Conservation (phyloP, 2,797 vertebrate species). For the Mallotus villosus region DNA sequence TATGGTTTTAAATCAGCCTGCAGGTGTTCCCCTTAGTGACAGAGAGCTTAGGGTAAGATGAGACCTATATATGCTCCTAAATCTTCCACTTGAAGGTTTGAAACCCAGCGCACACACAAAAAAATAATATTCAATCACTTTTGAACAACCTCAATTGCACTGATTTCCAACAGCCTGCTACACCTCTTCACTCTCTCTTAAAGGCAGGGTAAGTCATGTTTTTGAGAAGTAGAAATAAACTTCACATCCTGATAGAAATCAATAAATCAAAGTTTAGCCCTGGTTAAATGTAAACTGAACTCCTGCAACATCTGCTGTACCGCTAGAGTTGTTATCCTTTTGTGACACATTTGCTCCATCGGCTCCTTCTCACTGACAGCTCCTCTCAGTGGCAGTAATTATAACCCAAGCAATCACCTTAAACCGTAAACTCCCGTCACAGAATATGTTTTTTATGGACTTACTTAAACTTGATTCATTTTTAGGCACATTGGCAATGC, state of each 20-base stretch:
- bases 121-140: conserved; percentile 12
- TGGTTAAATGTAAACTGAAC: conserved; percentile 39
- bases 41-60: background rate
- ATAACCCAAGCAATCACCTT: conserved; percentile 57
- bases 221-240: too few relatives aligned
- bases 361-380: conserved; percentile 55
- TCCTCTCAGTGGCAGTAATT: conserved; percentile 68
- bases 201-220: conserved; percentile 15
- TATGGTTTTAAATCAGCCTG: background rate
- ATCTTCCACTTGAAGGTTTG: background rate
- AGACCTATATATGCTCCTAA: background rate
- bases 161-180: conserved; percentile 17
- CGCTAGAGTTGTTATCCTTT: conserved; percentile 53
- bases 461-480: background rate
- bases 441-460: background rate
- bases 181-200: conserved; percentile 16
- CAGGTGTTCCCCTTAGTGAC: background rate
- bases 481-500: too few relatives aligned
- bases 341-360: conserved; percentile 59
- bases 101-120: background rate
- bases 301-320: conserved; percentile 35
- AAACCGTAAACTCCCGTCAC: conserved; percentile 47
- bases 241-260: too few relatives aligned
- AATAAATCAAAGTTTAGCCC: conserved; percentile 19
- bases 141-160: conserved; percentile 24